A percentile compares a stretch with the other conserved stretches of the same genome.
These are phyloP conservation scores for Alsophila aescularia DNA, from an alignment of 2,888 invertebrate genomes.

Conservation along the genomic window DNA sequence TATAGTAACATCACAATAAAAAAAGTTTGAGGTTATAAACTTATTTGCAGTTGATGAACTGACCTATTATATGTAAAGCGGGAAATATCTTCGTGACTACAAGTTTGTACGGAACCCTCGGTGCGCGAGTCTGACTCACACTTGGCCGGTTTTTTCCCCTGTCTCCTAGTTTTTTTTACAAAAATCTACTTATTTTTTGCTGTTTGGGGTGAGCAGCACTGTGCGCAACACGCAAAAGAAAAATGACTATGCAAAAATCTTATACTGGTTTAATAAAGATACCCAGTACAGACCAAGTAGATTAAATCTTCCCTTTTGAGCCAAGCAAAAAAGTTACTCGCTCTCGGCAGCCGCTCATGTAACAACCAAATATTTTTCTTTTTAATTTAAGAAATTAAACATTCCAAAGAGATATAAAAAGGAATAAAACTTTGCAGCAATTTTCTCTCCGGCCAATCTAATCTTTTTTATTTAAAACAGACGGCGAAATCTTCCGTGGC, in stretches of 20 bases:
- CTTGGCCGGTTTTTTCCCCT: too few relatives aligned
- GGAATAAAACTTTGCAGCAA: conserved; percentile 34
- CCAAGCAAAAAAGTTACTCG: conserved; percentile 17
- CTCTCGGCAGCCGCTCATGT: conserved; percentile 18
- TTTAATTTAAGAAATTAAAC: conserved; percentile 32
- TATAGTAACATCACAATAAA: too few relatives aligned
- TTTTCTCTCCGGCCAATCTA: conserved; percentile 38
- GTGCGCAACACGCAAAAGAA: neutral
- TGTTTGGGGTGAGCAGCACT: too few relatives aligned
- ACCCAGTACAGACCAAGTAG: neutral
- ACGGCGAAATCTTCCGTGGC: conserved; percentile 34
- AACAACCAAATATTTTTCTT: conserved; percentile 22
- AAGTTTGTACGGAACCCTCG: too few relatives aligned
- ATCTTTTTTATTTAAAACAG: conserved; percentile 36
- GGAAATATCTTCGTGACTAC: too few relatives aligned
- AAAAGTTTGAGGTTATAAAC: too few relatives aligned
- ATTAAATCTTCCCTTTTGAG: conserved; percentile 1
- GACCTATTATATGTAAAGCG: too few relatives aligned
- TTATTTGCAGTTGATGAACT: too few relatives aligned
- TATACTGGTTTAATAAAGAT: conserved; percentile 1
- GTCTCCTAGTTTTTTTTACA: too few relatives aligned
- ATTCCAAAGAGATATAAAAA: conserved; percentile 36
- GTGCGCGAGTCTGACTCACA: too few relatives aligned
- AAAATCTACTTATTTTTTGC: too few relatives aligned
- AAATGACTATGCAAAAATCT: neutral